These are phyloP conservation scores for Pempheris klunzingeri DNA, from an alignment of 2,797 vertebrate species.

Conservation along the genomic window DNA sequence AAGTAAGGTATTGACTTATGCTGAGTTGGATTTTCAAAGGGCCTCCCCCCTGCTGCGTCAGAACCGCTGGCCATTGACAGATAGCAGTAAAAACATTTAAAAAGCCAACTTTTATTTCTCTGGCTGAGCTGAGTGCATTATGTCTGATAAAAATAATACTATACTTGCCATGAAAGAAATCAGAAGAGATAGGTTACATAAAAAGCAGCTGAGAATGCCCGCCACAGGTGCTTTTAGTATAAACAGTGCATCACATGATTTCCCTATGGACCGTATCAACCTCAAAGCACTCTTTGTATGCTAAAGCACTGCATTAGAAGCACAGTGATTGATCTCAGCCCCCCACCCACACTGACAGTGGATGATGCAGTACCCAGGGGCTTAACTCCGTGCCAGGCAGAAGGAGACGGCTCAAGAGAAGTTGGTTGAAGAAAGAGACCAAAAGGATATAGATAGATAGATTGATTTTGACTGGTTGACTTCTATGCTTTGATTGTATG, in stretches of 20 bases:
- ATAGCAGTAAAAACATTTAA: constrained; percentile 60
- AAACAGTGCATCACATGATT: constrained; percentile 76
- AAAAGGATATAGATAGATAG: neutral
- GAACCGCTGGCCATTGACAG: constrained; percentile 50
- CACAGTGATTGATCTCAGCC: constrained; percentile 74
- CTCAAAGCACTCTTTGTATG: constrained; percentile 76
- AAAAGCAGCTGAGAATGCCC: constrained; percentile 34
- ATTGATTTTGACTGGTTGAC: neutral
- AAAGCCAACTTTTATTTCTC: constrained; percentile 52
- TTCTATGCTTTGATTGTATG: neutral
- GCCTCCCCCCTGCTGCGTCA: constrained; percentile 24
- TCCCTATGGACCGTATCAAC: constrained; percentile 70
- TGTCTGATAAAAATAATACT: constrained; percentile 34
- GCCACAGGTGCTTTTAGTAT: constrained; percentile 58
- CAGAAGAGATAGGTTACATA: constrained; percentile 39
- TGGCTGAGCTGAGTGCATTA: constrained; percentile 29
- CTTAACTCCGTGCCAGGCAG: constrained; percentile 63
- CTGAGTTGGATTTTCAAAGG: constrained; percentile 33
- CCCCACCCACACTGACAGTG: constrained; percentile 73
- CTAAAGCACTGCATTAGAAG: constrained; percentile 76
- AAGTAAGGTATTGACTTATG: constrained; percentile 65
- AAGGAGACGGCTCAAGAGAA: constrained; percentile 40
- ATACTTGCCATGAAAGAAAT: constrained; percentile 27
- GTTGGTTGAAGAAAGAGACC: constrained; percentile 26
- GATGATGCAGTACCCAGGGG: constrained; percentile 72